A percentile compares a stretch with the other conserved stretches of the same genome.
phyloP scores from a whole-genome alignment of 2,113 vertebrate genomes.

The Myotis lucifugus region DNA sequence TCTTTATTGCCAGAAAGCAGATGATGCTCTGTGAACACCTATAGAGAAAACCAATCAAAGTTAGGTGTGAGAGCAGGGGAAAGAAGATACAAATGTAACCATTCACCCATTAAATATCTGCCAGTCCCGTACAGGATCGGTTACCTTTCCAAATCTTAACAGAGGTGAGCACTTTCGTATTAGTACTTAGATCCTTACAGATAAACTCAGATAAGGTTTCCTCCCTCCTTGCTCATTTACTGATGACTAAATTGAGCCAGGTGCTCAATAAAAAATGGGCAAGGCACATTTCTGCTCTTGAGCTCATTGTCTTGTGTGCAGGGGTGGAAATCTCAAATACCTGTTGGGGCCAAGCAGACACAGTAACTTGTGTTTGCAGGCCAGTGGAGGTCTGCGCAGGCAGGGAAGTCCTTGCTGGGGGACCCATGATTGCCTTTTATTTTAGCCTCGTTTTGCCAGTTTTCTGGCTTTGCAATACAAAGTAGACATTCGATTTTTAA shows the following conservation, averaged over 20 bases:
- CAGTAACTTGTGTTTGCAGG: background rate
- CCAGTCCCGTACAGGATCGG: background rate
- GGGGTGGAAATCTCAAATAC: background rate
- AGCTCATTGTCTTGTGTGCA: background rate
- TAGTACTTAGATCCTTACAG: background rate
- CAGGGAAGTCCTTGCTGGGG: background rate
- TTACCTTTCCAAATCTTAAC: background rate
- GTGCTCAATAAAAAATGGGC: background rate
- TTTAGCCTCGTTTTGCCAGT: background rate
- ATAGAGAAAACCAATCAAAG: conserved; percentile 58
- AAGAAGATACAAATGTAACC: conserved; percentile 38
- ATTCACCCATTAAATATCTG: conserved; percentile 38
- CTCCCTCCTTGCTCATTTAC: background rate
- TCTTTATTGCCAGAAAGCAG: conserved; percentile 42
- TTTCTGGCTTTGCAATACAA: background rate
- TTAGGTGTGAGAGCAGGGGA: conserved; percentile 20
- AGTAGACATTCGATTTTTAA: conserved; percentile 19
- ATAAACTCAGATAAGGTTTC: background rate
- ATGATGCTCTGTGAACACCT: conserved; percentile 53
- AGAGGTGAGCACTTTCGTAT: background rate
- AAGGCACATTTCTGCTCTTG: background rate
- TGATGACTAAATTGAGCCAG: background rate
- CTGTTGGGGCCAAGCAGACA: background rate
- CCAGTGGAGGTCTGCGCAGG: background rate
- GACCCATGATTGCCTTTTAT: background rate